Conservation (phyloP, 2,888 invertebrate species). For the Cheilosia vernalis region DNA sequence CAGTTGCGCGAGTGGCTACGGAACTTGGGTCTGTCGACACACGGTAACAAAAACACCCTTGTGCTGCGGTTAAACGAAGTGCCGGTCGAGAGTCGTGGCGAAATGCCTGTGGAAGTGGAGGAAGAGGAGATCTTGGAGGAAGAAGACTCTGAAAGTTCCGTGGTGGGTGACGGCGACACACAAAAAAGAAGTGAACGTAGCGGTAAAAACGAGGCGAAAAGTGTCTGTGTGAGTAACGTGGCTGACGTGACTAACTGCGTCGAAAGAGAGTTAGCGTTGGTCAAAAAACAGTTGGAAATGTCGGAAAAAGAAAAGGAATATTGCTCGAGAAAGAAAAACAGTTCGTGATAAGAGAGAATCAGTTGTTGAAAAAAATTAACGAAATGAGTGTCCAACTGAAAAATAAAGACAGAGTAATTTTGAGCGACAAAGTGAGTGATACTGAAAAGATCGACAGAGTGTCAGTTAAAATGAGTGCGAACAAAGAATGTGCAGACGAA, state of each 20-base stretch:
- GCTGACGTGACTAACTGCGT: not conserved
- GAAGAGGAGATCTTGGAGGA: not conserved
- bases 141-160: fast-evolving
- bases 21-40: not conserved
- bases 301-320: not conserved
- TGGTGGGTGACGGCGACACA: too few species aligned
- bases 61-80: not conserved
- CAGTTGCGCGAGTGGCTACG: conserved; percentile 1
- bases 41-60: not conserved
- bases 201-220: not conserved
- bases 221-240: too few species aligned
- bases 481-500: not conserved
- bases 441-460: not conserved
- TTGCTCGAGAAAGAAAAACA: not conserved
- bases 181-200: too few species aligned
- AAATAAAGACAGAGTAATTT: not conserved
- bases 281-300: not conserved
- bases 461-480: not conserved
- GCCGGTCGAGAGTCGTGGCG: not conserved
- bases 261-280: not conserved
- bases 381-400: too few species aligned
- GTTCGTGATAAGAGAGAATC: too few species aligned
- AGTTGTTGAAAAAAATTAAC: not conserved
- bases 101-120: not conserved
- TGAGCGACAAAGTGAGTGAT: not conserved